phyloP scores from a whole-genome alignment of 2,113 vertebrate genomes.

The Alethe diademata region DNA sequence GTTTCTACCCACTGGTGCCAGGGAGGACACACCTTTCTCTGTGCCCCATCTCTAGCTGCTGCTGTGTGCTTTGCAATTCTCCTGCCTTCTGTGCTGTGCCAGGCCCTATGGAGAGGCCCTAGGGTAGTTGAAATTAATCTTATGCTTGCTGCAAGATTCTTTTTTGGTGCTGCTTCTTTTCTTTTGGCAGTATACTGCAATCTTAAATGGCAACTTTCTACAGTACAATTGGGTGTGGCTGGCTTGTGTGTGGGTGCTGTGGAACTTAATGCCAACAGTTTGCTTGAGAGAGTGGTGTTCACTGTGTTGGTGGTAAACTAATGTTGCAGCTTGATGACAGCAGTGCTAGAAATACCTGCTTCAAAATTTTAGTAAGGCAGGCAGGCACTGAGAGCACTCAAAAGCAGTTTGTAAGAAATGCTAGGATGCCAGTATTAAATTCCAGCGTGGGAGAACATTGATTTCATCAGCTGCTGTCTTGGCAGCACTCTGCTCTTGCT shows the following conservation, averaged over 20 bases:
- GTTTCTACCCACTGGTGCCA: background rate
- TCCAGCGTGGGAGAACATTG: background rate
- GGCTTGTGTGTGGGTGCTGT: background rate
- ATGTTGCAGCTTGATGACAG: background rate
- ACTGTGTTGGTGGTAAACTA: background rate
- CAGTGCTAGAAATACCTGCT: background rate
- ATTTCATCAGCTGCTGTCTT: background rate
- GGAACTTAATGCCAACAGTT: background rate
- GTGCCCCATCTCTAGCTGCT: background rate
- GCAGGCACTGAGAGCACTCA: background rate
- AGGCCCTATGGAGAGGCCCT: background rate
- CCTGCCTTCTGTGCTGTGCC: background rate
- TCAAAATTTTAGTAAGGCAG: background rate
- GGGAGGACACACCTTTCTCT: background rate
- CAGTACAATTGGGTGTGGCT: background rate
- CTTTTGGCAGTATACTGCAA: background rate
- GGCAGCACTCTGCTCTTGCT: background rate
- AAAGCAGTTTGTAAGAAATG: background rate
- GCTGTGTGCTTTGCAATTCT: background rate
- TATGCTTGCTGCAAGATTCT: background rate
- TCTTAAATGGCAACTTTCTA: background rate
- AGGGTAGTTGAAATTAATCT: background rate
- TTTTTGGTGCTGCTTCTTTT: background rate
- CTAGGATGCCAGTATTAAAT: background rate
- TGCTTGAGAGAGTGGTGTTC: background rate